Conservation (phyloP, 2,797 vertebrate genomes). For the Protosalanx chinensis region DNA sequence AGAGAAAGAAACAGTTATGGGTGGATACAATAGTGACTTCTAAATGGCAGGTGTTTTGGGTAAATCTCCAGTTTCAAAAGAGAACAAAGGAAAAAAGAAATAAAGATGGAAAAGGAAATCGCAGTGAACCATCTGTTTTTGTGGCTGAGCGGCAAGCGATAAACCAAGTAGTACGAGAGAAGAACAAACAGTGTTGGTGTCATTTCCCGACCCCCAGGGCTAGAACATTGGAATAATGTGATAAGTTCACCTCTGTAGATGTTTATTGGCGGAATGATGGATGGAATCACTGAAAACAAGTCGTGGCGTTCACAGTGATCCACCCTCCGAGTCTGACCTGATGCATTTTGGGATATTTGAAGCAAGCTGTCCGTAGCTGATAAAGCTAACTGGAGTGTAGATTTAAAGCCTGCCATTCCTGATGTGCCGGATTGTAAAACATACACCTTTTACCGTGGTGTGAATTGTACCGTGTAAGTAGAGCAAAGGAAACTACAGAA, state of each 20-base stretch:
- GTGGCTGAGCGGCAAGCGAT: background rate
- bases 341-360: conserved; percentile 64
- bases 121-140: background rate
- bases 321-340: conserved; percentile 19
- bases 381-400: conserved; percentile 54
- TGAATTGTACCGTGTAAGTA: conserved; percentile 44
- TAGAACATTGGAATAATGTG: conserved; percentile 21
- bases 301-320: conserved; percentile 14
- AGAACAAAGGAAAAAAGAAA: background rate
- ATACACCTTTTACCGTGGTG: conserved; percentile 39
- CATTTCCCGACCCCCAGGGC: background rate
- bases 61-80: background rate
- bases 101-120: background rate
- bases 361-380: conserved; percentile 66
- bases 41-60: background rate
- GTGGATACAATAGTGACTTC: background rate
- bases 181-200: conserved; percentile 8
- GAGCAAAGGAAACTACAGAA: conserved; percentile 39
- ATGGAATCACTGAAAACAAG: conserved; percentile 45
- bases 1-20: background rate
- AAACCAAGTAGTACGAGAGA: conserved; percentile 6
- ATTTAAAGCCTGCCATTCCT: conserved; percentile 56
- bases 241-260: conserved; percentile 33
- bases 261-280: conserved; percentile 51
- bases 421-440: conserved; percentile 47